Base-by-base conservation (phyloP, 2,113 vertebrate genomes). In the Toxostoma redivivum region DNA sequence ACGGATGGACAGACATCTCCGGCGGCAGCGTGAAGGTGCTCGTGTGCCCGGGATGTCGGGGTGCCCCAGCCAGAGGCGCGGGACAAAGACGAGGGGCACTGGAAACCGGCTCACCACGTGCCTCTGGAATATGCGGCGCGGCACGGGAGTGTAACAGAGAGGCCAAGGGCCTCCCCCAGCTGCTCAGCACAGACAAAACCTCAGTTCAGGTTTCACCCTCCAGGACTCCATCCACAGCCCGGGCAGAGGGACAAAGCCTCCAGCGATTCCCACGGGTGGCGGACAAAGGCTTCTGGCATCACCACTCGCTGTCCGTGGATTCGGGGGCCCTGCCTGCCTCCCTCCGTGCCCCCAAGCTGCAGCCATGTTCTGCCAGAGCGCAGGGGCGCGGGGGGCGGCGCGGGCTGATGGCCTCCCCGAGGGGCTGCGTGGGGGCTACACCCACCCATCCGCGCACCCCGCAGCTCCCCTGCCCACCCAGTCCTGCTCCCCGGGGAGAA, bases 221-320 rank as follows among this genome's bases (percentile, higher is more conserved):
- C 33, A 28, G 53, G 66, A 47, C 20, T 60, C 79, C 86, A 67
- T 42, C 81, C 81, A 18, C 47, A 38, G 62, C 81, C 28, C n/a
- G 5, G 78, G 53, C 76, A 48, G 50, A 48, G 37, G 50, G 45
- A 72, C 61, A 65, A 65, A 91, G 78, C 73, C 61, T 12, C 65
- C 73, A 7, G 86, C 8, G 16, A 13, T 81, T 44, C 56, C 54
- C 9, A 28, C 22, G 28, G 28, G 25, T 0, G 35, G 28, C 0
- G 27, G 77, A 50, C 30, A 81, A 87, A 51, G 44, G 57, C 62
- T 83, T 48, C 16, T n/a, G 1, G 12, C 65, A 37, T 40, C 86
- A 2, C 25, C 17, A 2, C 15, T 4, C 22, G 23, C 54, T 2
- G 5, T 42, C 25, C 2, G 10, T 4, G 12, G 42, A 0, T 20